A percentile compares a stretch with the other conserved stretches of the same genome.
Conservation (phyloP, 2,888 invertebrate species). For the Agrypnus murinus region DNA sequence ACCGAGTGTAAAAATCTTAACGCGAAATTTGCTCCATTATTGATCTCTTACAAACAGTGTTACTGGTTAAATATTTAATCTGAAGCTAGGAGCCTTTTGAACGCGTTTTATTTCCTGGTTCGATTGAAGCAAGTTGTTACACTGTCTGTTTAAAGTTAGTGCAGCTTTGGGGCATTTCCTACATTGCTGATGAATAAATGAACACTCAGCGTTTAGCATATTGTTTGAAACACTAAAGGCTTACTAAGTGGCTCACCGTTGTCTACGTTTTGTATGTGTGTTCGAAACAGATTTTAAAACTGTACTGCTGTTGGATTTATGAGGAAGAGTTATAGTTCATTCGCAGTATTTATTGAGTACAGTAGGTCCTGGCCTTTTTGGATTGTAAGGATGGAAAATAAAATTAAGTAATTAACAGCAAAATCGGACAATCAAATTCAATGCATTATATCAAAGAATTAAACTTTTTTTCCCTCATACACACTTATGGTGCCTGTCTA, state of each 20-base stretch:
- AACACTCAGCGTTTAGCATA: constrained; percentile 29
- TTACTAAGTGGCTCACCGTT: constrained; percentile 13
- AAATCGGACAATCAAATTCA: too few relatives aligned
- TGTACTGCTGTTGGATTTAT: too few relatives aligned
- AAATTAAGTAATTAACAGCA: too few relatives aligned
- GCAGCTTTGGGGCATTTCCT: constrained; percentile 28
- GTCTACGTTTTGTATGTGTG: neutral
- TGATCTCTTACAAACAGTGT: constrained; percentile 23
- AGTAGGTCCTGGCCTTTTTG: too few relatives aligned
- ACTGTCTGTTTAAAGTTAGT: constrained; percentile 26
- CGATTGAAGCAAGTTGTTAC: constrained; percentile 36
- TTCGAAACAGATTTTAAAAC: neutral
- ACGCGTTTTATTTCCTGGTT: constrained; percentile 31
- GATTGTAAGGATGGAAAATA: too few relatives aligned
- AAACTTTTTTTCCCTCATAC: too few relatives aligned
- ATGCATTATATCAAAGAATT: too few relatives aligned
- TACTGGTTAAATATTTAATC: constrained; percentile 37
- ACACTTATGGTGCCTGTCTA: too few relatives aligned
- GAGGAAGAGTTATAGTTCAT: too few relatives aligned
- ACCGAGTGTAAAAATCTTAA: constrained; percentile 33
- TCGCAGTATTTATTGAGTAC: too few relatives aligned
- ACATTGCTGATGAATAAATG: constrained; percentile 35
- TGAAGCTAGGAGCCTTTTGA: constrained; percentile 26
- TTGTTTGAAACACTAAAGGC: constrained; percentile 23
- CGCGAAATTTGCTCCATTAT: constrained; percentile 25